Percentiles rank a stretch among this genome's conserved stretches.
Evolutionary conservation across 2,797 vertebrate species (phyloP).

Genomic region (Spheniscus humboldti): DNA sequence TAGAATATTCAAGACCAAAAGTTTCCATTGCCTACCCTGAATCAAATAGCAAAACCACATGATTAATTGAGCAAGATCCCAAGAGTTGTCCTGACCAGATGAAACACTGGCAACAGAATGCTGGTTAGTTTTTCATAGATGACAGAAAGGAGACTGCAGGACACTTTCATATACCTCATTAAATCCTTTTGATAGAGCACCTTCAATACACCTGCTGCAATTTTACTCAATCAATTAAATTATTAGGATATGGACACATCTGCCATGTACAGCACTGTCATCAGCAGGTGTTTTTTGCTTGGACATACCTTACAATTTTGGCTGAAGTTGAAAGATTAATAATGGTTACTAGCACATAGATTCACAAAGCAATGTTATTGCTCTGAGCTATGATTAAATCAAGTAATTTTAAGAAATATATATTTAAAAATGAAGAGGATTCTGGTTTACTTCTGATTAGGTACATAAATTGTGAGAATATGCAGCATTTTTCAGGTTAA

Average conservation of each 20-base stretch:
- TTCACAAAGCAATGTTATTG: neutral
- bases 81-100: neutral
- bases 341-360: neutral
- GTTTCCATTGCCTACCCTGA: neutral
- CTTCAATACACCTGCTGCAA: neutral
- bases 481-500: neutral
- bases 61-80: neutral
- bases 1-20: constrained; percentile 50
- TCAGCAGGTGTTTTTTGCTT: neutral
- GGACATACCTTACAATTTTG: neutral
- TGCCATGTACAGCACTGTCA: neutral
- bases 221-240: neutral
- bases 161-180: neutral
- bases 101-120: neutral
- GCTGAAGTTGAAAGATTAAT: neutral
- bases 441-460: neutral
- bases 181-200: neutral
- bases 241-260: neutral
- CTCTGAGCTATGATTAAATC: neutral
- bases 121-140: neutral
- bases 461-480: neutral
- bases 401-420: neutral
- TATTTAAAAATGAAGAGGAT: neutral
- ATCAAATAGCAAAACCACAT: neutral
- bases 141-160: neutral